Base-by-base conservation (phyloP, 2,888 invertebrate species). In the Osedax fenrisi region DNA sequence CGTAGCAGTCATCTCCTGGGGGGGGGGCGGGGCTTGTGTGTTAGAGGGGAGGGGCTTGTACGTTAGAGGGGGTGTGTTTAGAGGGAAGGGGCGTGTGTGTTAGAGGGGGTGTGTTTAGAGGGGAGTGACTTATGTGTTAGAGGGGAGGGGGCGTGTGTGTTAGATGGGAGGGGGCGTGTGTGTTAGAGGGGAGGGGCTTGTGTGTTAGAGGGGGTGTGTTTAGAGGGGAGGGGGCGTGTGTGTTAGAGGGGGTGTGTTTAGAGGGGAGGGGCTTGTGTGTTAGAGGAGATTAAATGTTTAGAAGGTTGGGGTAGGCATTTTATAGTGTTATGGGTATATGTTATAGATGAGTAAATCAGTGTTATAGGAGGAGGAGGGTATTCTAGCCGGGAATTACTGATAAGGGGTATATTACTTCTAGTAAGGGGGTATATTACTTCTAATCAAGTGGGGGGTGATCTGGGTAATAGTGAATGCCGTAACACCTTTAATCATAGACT, bases 1-100 rank as follows among this genome's bases (percentile, higher is more conserved):
- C 96, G 80, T 90, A 89, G 66, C 88, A 87, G 84, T 91, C 91
- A 85, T 90, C 91, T 21, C 90, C 86, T 82, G 24, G 69, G 13
- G 21, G 10, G 17, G 22, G 24, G 25, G n/a, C 5, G 69, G 24
- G 22, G 69, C 5, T 13, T 3, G 22, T 3, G 5, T 3, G 21
- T 41, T 10, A 67, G 66, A 62, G 59, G 5, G 72, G 3, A 10
- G 24, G 69, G 25, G 10, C 5, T 13, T 68, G 21, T 3, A 5
- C 3, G 24, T 10, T 3, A 10, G 69, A 68, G 22, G 69, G n/a
- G 21, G 22, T 21, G 56, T 13, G n/a, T 5, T 41, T 10, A 67
- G 66, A 62, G 59, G 5, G 72, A 3, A 10, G 24, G 69, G 25
- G 13, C 5, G 69, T 68, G 21, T 3, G 17, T 3, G 10, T 10